A percentile compares a stretch with the other conserved stretches of the same genome.
phyloP scores from a whole-genome alignment of 2,113 vertebrate species.

The Chroicocephalus ridibundus region DNA sequence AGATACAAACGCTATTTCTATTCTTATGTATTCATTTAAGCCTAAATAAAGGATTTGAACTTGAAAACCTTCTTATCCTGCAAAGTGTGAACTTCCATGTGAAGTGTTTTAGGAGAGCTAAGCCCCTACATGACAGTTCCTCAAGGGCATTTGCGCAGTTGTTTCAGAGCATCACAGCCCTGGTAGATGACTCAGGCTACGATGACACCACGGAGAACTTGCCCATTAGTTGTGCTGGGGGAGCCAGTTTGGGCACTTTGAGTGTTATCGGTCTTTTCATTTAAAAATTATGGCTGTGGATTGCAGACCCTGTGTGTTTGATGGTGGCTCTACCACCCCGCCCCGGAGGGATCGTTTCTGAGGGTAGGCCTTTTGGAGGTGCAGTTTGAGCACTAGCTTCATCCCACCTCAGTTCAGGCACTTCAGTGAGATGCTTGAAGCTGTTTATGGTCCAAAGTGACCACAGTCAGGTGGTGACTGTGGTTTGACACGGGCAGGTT shows the following conservation, averaged over 20 bases:
- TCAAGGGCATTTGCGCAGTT: background rate
- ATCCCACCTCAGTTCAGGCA: background rate
- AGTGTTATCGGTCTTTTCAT: background rate
- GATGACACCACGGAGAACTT: accelerated
- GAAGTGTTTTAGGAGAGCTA: background rate
- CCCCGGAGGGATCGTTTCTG: background rate
- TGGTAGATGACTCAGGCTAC: background rate
- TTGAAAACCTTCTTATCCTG: conserved; percentile 4
- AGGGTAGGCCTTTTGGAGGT: background rate
- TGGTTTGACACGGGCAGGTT: background rate
- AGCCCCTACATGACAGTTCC: background rate
- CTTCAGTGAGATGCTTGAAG: background rate
- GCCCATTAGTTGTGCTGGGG: background rate
- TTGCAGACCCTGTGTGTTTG: background rate
- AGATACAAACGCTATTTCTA: background rate
- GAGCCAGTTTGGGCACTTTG: background rate
- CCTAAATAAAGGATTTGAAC: background rate
- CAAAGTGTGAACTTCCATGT: background rate
- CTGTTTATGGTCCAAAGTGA: background rate
- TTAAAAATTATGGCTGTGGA: background rate
- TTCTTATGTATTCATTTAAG: background rate
- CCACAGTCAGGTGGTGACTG: background rate
- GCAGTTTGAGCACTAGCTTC: background rate
- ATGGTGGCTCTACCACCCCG: background rate
- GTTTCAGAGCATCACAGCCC: background rate